Percentiles rank a stretch among this genome's conserved stretches.
Conservation (phyloP, 1,140 invertebrate species). For the Hesperophylax magnus region DNA sequence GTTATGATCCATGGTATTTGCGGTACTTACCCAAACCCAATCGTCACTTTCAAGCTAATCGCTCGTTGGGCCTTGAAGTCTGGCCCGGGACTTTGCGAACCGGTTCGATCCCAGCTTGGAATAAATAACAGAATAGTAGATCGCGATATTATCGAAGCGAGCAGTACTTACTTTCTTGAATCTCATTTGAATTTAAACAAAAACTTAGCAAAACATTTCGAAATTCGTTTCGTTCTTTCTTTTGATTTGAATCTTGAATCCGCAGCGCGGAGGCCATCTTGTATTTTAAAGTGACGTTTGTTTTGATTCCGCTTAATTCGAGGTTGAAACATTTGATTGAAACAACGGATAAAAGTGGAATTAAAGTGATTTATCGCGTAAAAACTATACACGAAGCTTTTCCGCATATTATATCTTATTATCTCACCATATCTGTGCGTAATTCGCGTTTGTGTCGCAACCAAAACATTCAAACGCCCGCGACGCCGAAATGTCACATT, state of each 20-base stretch:
- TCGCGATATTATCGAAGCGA: neutral
- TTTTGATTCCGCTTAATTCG: constrained; percentile 25
- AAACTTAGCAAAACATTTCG: neutral
- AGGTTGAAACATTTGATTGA: too few species aligned
- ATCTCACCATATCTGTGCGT: too few species aligned
- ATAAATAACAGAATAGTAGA: neutral
- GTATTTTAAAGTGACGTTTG: constrained; percentile 45
- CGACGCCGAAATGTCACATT: constrained; percentile 2
- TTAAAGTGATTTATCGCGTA: too few species aligned
- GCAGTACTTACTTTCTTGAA: neutral
- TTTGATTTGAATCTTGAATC: too few species aligned
- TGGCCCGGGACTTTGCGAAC: neutral
- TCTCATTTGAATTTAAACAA: constrained; percentile 7
- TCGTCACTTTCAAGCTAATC: neutral
- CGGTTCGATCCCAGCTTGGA: neutral
- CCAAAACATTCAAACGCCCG: neutral
- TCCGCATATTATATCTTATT: too few species aligned
- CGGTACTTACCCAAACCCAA: constrained; percentile 2
- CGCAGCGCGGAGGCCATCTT: constrained; percentile 33
- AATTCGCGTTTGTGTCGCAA: neutral
- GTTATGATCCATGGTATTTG: too few species aligned
- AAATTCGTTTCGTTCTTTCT: neutral
- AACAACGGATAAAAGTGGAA: too few species aligned
- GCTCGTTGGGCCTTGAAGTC: constrained; percentile 29
- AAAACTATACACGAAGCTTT: too few species aligned